phyloP scores from a whole-genome alignment of 2,888 invertebrate genomes.

The Amblyteles armatorius region DNA sequence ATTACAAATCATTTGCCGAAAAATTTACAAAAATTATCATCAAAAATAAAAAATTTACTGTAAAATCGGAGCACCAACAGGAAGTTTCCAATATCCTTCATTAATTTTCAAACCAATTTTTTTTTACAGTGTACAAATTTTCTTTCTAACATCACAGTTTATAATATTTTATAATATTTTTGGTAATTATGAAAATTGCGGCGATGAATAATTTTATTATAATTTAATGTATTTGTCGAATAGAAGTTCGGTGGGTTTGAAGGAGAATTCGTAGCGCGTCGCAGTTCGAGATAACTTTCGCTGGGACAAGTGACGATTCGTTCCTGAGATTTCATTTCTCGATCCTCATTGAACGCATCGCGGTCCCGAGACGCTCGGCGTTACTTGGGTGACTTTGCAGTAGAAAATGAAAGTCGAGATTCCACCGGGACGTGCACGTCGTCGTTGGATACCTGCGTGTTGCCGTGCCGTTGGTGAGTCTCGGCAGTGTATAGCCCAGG shows the following conservation, averaged over 20 bases:
- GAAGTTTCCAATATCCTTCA: no score
- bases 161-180: no score
- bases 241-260: background rate
- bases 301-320: background rate
- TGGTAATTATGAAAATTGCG: no score
- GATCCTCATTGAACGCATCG: conserved; percentile 3
- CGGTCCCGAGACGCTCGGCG: conserved; percentile 29
- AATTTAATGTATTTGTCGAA: no score
- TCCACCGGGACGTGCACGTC: conserved; percentile 71
- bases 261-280: background rate
- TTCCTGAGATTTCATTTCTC: conserved; percentile 7
- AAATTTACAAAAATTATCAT: no score
- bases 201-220: no score
- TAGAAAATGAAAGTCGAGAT: conserved; percentile 80
- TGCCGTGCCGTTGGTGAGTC: conserved; percentile 18
- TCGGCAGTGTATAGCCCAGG: conserved; percentile 11
- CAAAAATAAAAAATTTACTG: no score
- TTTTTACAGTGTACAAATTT: no score
- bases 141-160: no score
- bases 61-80: no score
- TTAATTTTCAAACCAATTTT: no score
- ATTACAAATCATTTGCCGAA: no score
- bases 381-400: conserved; percentile 69
- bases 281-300: background rate
- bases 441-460: conserved; percentile 17